phyloP scores from a whole-genome alignment of 2,113 vertebrate genomes.

The Tupaia tana region DNA sequence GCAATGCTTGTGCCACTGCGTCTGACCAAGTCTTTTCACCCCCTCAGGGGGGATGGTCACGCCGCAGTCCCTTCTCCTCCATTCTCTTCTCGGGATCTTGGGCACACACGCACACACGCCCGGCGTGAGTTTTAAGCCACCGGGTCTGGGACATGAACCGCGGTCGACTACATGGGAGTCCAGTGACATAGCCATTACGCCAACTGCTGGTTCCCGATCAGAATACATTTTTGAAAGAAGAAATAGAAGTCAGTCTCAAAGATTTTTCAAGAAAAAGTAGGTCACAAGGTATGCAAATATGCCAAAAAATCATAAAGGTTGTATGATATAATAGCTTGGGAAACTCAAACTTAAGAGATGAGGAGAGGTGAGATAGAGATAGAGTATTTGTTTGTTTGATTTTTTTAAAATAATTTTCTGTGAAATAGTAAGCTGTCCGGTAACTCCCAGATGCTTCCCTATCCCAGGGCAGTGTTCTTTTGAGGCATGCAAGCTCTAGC shows the following conservation, averaged over 20 bases:
- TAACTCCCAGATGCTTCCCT: conserved; percentile 11
- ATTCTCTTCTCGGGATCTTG: too few relatives aligned
- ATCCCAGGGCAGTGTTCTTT: not conserved
- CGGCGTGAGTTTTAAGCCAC: too few relatives aligned
- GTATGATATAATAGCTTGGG: not conserved
- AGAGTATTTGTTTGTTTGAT: not conserved
- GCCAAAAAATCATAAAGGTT: not conserved
- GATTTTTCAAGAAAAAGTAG: conserved; percentile 48
- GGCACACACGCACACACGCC: too few relatives aligned
- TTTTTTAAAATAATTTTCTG: conserved; percentile 27
- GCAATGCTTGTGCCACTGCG: not conserved
- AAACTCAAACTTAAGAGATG: conserved; percentile 12
- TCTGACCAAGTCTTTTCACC: not conserved
- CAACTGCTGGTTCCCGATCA: not conserved
- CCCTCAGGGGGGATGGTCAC: too few relatives aligned
- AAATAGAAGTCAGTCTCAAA: conserved; percentile 42
- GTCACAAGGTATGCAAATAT: not conserved
- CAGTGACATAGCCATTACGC: too few relatives aligned
- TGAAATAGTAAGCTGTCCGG: conserved; percentile 26
- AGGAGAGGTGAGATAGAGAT: conserved; percentile 4
- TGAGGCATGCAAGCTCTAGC: conserved; percentile 31
- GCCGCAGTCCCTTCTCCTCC: too few relatives aligned
- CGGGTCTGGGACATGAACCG: too few relatives aligned
- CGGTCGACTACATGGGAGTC: too few relatives aligned
- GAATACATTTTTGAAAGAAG: not conserved